These are phyloP conservation scores for Scelioninae gen. 2 DNA, from an alignment of 2,888 invertebrate genomes.

Conservation along the genomic window DNA sequence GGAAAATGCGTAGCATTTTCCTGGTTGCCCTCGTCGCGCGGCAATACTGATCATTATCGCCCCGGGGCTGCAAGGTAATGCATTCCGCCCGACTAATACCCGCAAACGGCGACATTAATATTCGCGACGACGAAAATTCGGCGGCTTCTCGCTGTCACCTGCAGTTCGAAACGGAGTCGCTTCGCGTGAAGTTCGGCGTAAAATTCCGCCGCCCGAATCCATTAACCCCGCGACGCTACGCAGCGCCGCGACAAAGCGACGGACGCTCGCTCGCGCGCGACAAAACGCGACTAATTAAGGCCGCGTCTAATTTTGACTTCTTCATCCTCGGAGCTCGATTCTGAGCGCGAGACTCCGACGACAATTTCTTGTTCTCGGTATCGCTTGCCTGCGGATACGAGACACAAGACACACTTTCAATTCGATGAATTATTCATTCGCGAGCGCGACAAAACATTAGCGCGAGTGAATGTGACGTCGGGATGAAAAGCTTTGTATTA, in stretches of 20 bases:
- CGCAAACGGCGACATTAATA: too few species aligned
- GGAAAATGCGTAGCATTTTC: too few species aligned
- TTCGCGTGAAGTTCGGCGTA: too few species aligned
- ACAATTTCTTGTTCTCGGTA: conserved; percentile 20
- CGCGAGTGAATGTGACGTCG: conserved; percentile 34
- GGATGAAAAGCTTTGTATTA: conserved; percentile 25
- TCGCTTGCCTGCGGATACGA: conserved; percentile 27
- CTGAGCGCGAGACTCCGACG: conserved; percentile 5
- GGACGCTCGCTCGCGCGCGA: neutral
- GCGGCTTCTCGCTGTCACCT: too few species aligned
- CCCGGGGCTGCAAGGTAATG: too few species aligned
- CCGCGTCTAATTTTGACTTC: conserved; percentile 43
- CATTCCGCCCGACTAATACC: too few species aligned
- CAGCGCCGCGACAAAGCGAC: conserved; percentile 20
- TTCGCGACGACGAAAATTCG: too few species aligned
- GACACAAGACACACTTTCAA: conserved; percentile 31
- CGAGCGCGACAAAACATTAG: conserved; percentile 17
- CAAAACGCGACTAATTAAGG: conserved; percentile 46
- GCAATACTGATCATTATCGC: too few species aligned
- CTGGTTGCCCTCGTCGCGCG: too few species aligned
- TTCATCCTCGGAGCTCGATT: conserved; percentile 11
- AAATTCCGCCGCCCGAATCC: conserved; percentile 16
- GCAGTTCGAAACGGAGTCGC: too few species aligned
- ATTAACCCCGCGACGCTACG: conserved; percentile 1
- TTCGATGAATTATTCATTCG: conserved; percentile 35